Conservation (phyloP, 2,888 invertebrate species). For the Drosophila birchii region DNA sequence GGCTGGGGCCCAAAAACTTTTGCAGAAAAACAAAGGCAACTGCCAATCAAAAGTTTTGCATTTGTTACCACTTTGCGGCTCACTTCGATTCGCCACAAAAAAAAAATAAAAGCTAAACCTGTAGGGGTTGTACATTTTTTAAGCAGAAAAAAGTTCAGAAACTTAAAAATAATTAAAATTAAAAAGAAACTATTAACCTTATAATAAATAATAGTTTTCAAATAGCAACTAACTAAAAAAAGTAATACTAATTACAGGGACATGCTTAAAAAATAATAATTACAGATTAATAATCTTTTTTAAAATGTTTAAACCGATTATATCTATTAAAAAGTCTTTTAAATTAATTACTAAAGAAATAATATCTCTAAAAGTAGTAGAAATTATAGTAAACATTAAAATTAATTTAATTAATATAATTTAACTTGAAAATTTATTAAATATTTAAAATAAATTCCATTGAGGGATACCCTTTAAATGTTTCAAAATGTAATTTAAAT, state of each 20-base stretch:
- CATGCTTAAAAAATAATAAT: no score
- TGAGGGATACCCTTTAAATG: no score
- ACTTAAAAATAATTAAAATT: not conserved
- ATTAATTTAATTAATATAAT: not conserved
- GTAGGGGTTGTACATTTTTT: slow-evolving; percentile 2
- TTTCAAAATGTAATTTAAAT: no score
- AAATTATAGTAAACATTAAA: not conserved
- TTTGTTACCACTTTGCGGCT: slow-evolving; percentile 44
- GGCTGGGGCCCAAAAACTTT: slow-evolving; percentile 50
- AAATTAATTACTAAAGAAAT: not conserved
- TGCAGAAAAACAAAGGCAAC: slow-evolving; percentile 60
- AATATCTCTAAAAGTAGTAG: not conserved
- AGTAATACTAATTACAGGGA: no score
- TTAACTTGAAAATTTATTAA: no score
- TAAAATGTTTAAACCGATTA: not conserved
- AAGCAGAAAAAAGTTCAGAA: no score
- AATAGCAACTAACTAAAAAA: not conserved
- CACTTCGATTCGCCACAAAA: slow-evolving; percentile 22
- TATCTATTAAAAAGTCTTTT: not conserved
- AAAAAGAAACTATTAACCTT: not conserved
- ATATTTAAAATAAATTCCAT: no score
- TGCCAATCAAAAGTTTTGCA: slow-evolving; percentile 75
- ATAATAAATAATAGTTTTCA: not conserved
- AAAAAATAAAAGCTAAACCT: not conserved
- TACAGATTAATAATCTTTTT: no score